These are phyloP conservation scores for Caenorhabditis sp. DNA, from an alignment of 2,888 invertebrate species.

Conservation along the genomic window DNA sequence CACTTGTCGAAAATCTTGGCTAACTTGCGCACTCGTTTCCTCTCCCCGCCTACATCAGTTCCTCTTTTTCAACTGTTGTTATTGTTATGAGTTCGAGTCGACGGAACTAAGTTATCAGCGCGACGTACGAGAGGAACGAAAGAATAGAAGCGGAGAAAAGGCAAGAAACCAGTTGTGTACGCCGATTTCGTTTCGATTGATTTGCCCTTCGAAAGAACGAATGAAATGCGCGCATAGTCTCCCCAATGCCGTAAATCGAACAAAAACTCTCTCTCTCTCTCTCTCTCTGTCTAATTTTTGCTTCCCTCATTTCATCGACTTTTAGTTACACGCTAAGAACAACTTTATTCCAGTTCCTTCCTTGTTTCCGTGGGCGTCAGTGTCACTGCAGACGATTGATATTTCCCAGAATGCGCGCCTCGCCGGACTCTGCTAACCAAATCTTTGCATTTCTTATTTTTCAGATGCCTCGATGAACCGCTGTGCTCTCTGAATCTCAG, in stretches of 20 bases:
- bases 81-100: too few species aligned
- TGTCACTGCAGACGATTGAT: not conserved
- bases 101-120: not conserved
- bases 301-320: not conserved
- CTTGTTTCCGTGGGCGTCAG: not conserved
- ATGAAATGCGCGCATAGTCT: not conserved
- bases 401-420: constrained; percentile 2
- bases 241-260: not conserved
- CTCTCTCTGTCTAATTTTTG: not conserved
- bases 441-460: constrained; percentile 44
- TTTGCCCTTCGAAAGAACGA: constrained; percentile 25
- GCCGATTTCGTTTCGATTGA: constrained; percentile 34
- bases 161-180: constrained; percentile 43
- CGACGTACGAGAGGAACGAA: not conserved
- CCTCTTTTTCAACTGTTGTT: not conserved
- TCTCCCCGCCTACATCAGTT: not conserved
- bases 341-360: not conserved
- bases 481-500: constrained; percentile 43
- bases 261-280: constrained; percentile 1
- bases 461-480: constrained; percentile 61
- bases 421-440: constrained; percentile 15
- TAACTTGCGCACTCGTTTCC: not conserved
- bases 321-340: not conserved
- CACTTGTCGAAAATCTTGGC: not conserved
- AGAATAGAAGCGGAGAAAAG: not conserved